phyloP scores from a whole-genome alignment of 2,113 vertebrate species.

The Potamarius usumacintae region DNA sequence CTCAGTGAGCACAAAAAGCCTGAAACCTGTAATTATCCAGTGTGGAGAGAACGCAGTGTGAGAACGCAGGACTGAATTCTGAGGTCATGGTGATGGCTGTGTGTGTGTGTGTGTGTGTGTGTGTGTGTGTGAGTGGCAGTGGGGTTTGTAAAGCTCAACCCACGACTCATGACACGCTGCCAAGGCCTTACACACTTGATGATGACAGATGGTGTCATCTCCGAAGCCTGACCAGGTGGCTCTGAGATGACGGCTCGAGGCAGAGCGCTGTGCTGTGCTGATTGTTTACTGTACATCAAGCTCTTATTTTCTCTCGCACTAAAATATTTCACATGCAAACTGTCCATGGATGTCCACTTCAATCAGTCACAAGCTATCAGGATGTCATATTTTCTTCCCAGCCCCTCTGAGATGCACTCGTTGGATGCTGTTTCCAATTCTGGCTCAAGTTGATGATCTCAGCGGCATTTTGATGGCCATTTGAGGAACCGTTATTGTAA shows the following conservation, averaged over 20 bases:
- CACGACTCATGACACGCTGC: slow-evolving; percentile 41
- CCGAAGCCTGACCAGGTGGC: slow-evolving; percentile 45
- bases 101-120: neutral
- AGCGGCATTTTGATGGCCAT: neutral
- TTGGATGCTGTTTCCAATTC: neutral
- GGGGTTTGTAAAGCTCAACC: slow-evolving; percentile 40
- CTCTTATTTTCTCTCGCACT: neutral
- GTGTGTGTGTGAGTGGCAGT: neutral
- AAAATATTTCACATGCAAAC: neutral
- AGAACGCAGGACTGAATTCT: neutral
- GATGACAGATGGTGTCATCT: slow-evolving; percentile 56
- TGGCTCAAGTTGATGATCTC: neutral
- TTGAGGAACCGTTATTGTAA: neutral
- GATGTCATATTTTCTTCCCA: neutral
- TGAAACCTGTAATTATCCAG: slow-evolving; percentile 19
- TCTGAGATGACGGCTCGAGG: slow-evolving; percentile 31
- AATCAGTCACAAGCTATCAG: neutral
- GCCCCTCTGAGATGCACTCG: neutral
- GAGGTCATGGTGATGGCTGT: neutral
- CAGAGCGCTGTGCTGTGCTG: neutral
- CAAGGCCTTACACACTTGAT: slow-evolving; percentile 32
- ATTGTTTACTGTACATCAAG: slow-evolving; percentile 13
- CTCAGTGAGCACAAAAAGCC: neutral
- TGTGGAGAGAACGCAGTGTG: neutral
- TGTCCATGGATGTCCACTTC: neutral